These are phyloP conservation scores for Todiramphus chloris DNA, from an alignment of 2,113 vertebrate species.

Conservation along the genomic window DNA sequence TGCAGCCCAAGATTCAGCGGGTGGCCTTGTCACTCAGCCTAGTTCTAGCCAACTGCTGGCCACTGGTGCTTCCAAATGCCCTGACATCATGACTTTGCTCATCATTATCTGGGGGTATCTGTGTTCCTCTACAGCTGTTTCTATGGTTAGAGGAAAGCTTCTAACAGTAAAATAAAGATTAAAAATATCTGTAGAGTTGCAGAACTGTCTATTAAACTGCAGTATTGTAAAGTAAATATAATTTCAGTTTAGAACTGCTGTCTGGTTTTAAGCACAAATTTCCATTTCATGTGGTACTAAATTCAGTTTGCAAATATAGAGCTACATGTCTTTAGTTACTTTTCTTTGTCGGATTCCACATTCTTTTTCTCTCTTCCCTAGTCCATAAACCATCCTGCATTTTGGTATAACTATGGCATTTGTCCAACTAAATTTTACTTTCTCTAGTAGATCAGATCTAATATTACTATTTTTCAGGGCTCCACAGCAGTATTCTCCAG, in stretches of 20 bases:
- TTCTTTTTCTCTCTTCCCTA: background rate
- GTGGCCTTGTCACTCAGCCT: background rate
- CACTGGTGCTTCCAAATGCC: background rate
- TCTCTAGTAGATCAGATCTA: background rate
- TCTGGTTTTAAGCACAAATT: background rate
- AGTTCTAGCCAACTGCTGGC: background rate
- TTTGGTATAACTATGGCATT: background rate
- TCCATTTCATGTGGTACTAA: background rate
- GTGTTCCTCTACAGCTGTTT: background rate
- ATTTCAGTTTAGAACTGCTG: background rate
- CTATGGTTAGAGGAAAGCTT: background rate
- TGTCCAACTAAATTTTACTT: conserved; percentile 4
- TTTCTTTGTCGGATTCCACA: background rate
- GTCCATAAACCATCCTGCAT: background rate
- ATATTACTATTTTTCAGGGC: background rate
- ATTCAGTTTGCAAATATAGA: background rate
- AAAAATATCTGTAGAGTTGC: background rate
- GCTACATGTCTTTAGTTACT: background rate
- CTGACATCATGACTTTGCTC: background rate
- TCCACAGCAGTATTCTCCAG: background rate
- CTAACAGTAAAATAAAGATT: background rate
- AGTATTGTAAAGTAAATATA: background rate
- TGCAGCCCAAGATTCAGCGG: background rate
- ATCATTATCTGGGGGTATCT: background rate
- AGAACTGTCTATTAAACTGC: background rate